Conservation (phyloP, 2,888 invertebrate species). For the Nyleta sp. region DNA sequence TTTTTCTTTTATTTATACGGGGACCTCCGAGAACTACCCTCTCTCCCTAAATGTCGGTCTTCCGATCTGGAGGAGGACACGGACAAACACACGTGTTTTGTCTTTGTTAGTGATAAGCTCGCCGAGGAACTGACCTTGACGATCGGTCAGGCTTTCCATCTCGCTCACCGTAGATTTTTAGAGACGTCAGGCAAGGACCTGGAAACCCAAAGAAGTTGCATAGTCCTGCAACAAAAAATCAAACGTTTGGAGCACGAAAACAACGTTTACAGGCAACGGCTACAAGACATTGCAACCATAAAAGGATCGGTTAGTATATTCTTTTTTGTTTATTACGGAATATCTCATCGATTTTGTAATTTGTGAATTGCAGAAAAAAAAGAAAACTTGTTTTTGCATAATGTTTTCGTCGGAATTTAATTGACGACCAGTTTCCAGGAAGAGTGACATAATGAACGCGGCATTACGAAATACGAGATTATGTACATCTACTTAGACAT, state of each 20-base stretch:
- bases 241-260: constrained; percentile 94
- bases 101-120: constrained; percentile 98
- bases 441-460: constrained; percentile 32
- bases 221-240: constrained; percentile 92
- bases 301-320: constrained; percentile 80
- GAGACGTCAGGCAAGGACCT: constrained; percentile 95
- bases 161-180: constrained; percentile 97
- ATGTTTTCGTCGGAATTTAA: constrained; percentile 35
- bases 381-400: constrained; percentile 42
- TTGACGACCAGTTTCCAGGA: constrained; percentile 20
- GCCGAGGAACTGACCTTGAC: constrained; percentile 99
- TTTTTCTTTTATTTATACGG: no score
- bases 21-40: no score
- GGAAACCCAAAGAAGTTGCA: constrained; percentile 91
- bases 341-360: constrained; percentile 9
- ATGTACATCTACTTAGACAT: constrained; percentile 1
- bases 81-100: constrained; percentile 97
- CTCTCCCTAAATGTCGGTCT: no score
- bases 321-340: neutral
- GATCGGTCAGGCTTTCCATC: constrained; percentile 98
- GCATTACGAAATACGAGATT: constrained; percentile 17
- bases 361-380: constrained; percentile 5
- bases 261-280: constrained; percentile 90
- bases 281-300: constrained; percentile 87
- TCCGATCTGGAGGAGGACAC: constrained; percentile 86